Base-by-base conservation (phyloP, 2,888 invertebrate species). In the Plagiodera versicolora region DNA sequence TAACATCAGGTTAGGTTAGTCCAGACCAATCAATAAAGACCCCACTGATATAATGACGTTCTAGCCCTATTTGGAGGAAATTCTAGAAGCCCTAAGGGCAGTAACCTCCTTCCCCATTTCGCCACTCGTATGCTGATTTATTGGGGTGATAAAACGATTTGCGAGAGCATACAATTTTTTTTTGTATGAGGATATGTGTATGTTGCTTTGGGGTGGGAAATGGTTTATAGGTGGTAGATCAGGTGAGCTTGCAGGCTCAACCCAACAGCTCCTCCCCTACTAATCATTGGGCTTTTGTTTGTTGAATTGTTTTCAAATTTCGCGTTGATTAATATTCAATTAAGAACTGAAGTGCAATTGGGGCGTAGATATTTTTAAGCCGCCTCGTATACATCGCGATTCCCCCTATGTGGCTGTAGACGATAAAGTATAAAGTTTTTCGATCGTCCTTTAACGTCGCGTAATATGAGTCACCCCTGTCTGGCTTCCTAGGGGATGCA, bases 381-480 rank as follows among this genome's bases (percentile, higher is more conserved):
- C n/a, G n/a, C n/a, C n/a, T n/a, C n/a, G 39, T 53, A 49, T 53
- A 53, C 18, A n/a, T 18, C 14, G 49, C 24, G 48, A 58, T 49
- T 39, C 48, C 17, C 48, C 30, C 39, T 20, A 45, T 18, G 49
- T 24, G 35, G 32, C 35, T 39, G 47, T 57, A 47, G 53, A 57
- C 49, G 20, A 18, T 54, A 46, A 59, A 54, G 17, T 47, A 48
- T 35, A 46, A 58, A 55, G 44, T 55, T 61, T 61, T 58, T 58
- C 55, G 51, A n/a, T 54, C 39, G 10, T 44, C 39, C 35, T 58
- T 58, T 58, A 58, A 55, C 46, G 35, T 61, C 57, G 53, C 60
- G 54, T 60, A 47, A 57, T 54, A 57, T 66, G 66, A 66, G 60
- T 66, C 66, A 66, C 60, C 64, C 62, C 49, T 39, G 64, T 60